Conservation (phyloP, 2,888 invertebrate genomes). For the Sminthurides aquaticus region DNA sequence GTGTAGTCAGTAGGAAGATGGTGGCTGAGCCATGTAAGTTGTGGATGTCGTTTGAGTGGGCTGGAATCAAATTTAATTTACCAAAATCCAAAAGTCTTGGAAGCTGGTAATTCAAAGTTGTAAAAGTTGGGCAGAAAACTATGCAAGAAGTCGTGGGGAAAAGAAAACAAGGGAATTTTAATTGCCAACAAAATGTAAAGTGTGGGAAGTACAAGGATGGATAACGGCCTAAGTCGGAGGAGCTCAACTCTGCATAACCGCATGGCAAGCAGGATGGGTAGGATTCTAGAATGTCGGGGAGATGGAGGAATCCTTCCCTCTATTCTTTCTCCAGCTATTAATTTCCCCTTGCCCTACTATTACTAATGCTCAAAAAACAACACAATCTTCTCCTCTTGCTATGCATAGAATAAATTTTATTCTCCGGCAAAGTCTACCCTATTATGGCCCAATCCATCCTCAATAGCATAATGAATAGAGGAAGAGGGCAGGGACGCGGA, state of each 20-base stretch:
- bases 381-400: not conserved
- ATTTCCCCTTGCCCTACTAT: not conserved
- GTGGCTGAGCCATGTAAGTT: too few relatives aligned
- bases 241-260: slow-evolving; percentile 12
- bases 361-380: not conserved
- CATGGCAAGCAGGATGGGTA: too few relatives aligned
- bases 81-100: slow-evolving; percentile 12
- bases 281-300: not conserved
- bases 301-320: not conserved
- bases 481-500: too few relatives aligned
- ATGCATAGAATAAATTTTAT: slow-evolving; percentile 6
- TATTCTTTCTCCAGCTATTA: not conserved
- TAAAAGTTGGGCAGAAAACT: slow-evolving; percentile 26
- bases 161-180: slow-evolving; percentile 37
- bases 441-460: too few relatives aligned
- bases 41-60: not conserved
- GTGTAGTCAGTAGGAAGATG: too few relatives aligned
- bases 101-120: too few relatives aligned
- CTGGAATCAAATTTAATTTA: slow-evolving; percentile 24
- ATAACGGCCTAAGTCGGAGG: not conserved
- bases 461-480: too few relatives aligned
- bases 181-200: slow-evolving; percentile 30
- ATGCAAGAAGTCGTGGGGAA: slow-evolving; percentile 33
- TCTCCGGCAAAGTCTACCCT: not conserved
- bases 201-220: slow-evolving; percentile 27